Evolutionary conservation across 2,888 invertebrate genomes (phyloP), one percentile per base, ranked within the genome.

Genomic region (Xanthorhoe designata): DNA sequence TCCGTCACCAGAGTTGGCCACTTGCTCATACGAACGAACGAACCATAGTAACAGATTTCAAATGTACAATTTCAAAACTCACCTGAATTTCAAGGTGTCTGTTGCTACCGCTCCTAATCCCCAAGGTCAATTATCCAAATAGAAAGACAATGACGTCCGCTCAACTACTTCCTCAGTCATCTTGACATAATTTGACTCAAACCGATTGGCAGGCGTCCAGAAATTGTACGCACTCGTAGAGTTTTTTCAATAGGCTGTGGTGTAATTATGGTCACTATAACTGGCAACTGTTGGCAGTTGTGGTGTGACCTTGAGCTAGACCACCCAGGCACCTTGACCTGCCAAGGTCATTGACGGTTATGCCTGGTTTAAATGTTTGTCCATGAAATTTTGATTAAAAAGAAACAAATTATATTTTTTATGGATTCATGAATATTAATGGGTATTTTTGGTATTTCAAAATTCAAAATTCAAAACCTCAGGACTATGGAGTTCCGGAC

Each of bases 261-360:
- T 66, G 68, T 66, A 58, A 62, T 68, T 72, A 68, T 69, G 64
- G 64, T 67, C 19, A 62, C 67, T 67, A 61, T 68, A 68, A 61
- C 71, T 69, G 70, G 73, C 70, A 71, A 68, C 69, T 74, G 73
- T 78, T 76, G 76, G 76, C 77, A 78, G 68, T 61, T 68, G 73
- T 62, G 60, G 63, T 6, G 69, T 77, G 85, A 80, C 86, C 87
- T 88, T 85, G 81, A 70, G 56, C 64, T 69, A 77, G 81, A 77
- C 80, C 78, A 80, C 77, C 75, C 70, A 69, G 77, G 60, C 60
- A 59, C 64, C 59, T 61, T 61, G 61, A 47, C 61, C 55, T 70
- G 76, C 47, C 57, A 57, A 83, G 87, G 87, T 86, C 84, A 85
- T 75, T 82, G 77, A 75, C 80, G 80, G 75, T 81, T 79, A 75